Conservation (phyloP, 2,797 vertebrate species). For the Rhynchonycteris naso region DNA sequence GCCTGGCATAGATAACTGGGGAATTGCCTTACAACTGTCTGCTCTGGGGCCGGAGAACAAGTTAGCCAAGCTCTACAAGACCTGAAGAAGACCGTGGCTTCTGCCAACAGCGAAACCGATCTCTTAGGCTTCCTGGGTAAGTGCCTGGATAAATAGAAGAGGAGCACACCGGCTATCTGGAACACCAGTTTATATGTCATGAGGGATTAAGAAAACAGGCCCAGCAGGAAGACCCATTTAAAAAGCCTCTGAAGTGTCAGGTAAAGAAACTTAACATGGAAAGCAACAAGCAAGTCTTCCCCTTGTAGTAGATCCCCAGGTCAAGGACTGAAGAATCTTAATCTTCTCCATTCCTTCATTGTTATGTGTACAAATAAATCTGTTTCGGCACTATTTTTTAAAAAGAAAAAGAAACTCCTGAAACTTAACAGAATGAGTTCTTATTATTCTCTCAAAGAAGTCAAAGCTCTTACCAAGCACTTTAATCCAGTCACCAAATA, state of each 20-base stretch:
- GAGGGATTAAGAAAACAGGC: background rate
- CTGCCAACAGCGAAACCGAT: background rate
- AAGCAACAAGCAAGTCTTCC: background rate
- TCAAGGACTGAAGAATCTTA: background rate
- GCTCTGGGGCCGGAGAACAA: background rate
- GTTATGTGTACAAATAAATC: background rate
- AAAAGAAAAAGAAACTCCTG: background rate
- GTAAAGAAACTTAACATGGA: background rate
- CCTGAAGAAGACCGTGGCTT: background rate
- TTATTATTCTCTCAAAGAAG: background rate
- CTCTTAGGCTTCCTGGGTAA: background rate
- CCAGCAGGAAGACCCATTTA: background rate
- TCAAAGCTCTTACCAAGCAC: background rate
- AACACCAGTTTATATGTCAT: background rate
- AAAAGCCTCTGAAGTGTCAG: background rate
- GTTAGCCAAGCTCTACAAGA: background rate
- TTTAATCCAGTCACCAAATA: constrained; percentile 26
- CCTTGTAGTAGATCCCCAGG: background rate
- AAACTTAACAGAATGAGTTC: background rate
- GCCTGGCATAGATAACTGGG: background rate
- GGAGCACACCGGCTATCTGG: background rate
- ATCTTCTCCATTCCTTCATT: background rate
- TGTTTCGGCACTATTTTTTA: background rate
- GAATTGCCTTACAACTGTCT: background rate
- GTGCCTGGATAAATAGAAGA: background rate